phyloP scores from a whole-genome alignment of 2,888 invertebrate species.

The Drosophila engyochracea region DNA sequence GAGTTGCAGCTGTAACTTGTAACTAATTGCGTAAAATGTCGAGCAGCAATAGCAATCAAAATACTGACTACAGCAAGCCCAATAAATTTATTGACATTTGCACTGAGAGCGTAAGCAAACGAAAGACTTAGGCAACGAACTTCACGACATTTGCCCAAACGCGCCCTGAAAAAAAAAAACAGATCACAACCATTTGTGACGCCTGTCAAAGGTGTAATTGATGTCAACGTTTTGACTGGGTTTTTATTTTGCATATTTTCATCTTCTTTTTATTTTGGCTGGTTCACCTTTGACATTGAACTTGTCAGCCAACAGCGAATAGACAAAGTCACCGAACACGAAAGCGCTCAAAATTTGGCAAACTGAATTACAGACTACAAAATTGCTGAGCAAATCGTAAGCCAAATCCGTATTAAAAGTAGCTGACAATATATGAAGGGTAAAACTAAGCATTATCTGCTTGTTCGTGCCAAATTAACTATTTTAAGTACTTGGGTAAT shows the following conservation, averaged over 20 bases:
- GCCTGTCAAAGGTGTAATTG: conserved; percentile 8
- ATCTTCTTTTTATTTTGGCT: neutral
- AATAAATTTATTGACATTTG: conserved; percentile 58
- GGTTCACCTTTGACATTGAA: conserved; percentile 75
- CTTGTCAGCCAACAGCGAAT: conserved; percentile 57
- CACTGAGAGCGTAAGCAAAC: conserved; percentile 50
- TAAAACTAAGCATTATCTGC: conserved; percentile 10
- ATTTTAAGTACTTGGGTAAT: conserved; percentile 14
- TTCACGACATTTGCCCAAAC: conserved; percentile 4
- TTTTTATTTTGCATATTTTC: conserved; percentile 7
- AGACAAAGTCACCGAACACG: conserved; percentile 25
- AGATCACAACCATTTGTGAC: conserved; percentile 5
- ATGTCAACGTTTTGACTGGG: conserved; percentile 14
- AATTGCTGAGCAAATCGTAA: conserved; percentile 9
- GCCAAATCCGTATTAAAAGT: conserved; percentile 1
- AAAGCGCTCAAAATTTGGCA: conserved; percentile 30
- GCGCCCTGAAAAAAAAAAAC: conserved; percentile 1
- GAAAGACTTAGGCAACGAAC: conserved; percentile 76
- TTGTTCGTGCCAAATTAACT: conserved; percentile 8
- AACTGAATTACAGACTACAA: conserved; percentile 31
- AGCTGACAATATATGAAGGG: conserved; percentile 9
- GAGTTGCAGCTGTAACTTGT: conserved; percentile 60
- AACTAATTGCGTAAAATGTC: conserved; percentile 71
- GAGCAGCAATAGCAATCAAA: conserved; percentile 21
- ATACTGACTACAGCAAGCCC: conserved; percentile 17